Percentiles rank a stretch among this genome's conserved stretches.
These are phyloP conservation scores for Theristicus caerulescens DNA, from an alignment of 2,113 vertebrate species.

Conservation along the genomic window DNA sequence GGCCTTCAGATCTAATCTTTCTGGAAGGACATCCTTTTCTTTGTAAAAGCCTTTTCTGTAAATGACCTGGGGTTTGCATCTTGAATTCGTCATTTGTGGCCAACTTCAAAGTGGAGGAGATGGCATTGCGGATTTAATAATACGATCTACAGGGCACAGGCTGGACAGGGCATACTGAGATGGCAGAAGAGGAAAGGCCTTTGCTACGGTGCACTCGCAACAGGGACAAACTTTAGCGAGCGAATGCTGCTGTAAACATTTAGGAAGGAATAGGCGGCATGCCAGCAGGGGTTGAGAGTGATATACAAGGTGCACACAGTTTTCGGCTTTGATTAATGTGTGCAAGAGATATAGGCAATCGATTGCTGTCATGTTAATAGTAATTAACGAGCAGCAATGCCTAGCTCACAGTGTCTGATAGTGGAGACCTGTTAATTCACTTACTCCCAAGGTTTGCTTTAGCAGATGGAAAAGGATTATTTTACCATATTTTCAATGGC, in stretches of 20 bases:
- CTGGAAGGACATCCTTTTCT: not conserved
- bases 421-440: constrained; percentile 64
- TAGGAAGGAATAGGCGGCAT: not conserved
- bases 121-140: not conserved
- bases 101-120: not conserved
- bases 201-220: not conserved
- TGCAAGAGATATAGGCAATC: constrained; percentile 32
- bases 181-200: not conserved
- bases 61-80: not conserved
- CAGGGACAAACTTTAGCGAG: not conserved
- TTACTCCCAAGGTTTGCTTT: constrained; percentile 60
- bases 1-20: not conserved
- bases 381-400: constrained; percentile 62
- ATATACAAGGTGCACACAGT: not conserved
- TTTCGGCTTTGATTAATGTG: constrained; percentile 45
- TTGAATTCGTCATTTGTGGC: not conserved
- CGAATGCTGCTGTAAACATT: not conserved
- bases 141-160: fast-evolving
- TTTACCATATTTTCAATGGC: constrained; percentile 72
- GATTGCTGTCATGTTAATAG: not conserved
- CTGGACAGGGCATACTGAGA: fast-evolving
- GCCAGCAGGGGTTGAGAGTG: constrained; percentile 18
- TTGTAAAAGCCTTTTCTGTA: not conserved
- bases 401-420: not conserved
- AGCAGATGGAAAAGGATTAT: constrained; percentile 76